These are phyloP conservation scores for Caenorhabditis sp. DNA, from an alignment of 2,888 invertebrate species.

Conservation along the genomic window DNA sequence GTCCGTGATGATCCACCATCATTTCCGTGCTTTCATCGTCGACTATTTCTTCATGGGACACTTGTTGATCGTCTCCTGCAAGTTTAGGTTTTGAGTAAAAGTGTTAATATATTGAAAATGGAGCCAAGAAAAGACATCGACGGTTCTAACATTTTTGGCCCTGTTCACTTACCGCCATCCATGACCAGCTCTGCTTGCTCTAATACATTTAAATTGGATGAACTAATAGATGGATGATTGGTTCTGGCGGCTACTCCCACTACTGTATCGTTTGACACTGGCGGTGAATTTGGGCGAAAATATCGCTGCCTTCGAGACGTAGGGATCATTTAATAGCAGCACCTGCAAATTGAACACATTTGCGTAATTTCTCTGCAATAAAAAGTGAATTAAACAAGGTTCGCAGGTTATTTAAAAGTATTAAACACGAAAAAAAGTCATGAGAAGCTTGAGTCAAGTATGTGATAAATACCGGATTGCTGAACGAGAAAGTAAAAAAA, in stretches of 20 bases:
- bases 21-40: constrained; percentile 56
- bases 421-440: not conserved
- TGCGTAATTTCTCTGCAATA: no score
- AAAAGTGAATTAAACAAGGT: no score
- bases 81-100: not conserved
- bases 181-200: constrained; percentile 59
- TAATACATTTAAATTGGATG: constrained; percentile 48
- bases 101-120: no score
- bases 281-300: constrained; percentile 60
- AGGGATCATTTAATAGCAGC: constrained; percentile 59
- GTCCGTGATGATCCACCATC: constrained; percentile 50
- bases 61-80: constrained; percentile 54
- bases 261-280: not conserved
- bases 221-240: constrained; percentile 24
- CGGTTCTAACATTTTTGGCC: not conserved
- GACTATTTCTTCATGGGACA: constrained; percentile 64
- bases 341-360: no score
- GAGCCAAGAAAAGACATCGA: no score
- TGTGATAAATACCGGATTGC: no score
- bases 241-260: not conserved
- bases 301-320: constrained; percentile 65
- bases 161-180: constrained; percentile 43
- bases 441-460: no score
- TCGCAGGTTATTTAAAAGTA: no score
- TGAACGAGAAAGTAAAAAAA: no score